Percentiles rank a stretch among this genome's conserved stretches.
Conservation (phyloP, 2,888 invertebrate species). For the Furcula furcula region DNA sequence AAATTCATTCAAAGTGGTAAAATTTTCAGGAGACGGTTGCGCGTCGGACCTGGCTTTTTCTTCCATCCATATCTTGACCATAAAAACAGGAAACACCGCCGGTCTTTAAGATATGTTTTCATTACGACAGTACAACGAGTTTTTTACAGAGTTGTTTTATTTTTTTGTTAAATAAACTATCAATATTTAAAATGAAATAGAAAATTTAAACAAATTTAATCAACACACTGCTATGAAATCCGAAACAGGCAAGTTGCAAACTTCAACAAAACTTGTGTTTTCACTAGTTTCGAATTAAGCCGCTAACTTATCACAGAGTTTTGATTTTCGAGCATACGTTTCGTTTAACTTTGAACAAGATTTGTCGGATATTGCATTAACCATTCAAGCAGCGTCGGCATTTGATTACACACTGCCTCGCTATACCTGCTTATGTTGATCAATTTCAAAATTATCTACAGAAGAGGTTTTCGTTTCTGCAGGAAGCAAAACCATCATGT, state of each 20-base stretch:
- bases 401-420: neutral
- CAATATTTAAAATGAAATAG: too few relatives aligned
- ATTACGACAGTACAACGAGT: too few relatives aligned
- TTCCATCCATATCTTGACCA: too few relatives aligned
- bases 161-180: too few relatives aligned
- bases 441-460: neutral
- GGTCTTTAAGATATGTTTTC: too few relatives aligned
- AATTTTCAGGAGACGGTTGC: too few relatives aligned
- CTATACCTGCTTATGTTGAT: neutral
- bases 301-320: conserved; percentile 42
- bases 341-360: conserved; percentile 24
- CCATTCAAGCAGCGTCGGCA: conserved; percentile 19
- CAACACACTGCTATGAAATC: conserved; percentile 20
- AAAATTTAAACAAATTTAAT: neutral
- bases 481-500: too few relatives aligned
- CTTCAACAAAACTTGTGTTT: conserved; percentile 33
- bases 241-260: conserved; percentile 15
- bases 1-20: too few relatives aligned
- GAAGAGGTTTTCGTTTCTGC: neutral
- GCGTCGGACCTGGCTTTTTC: too few relatives aligned
- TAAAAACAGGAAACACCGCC: too few relatives aligned
- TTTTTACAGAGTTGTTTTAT: too few relatives aligned
- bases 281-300: conserved; percentile 34
- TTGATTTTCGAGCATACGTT: conserved; percentile 25
- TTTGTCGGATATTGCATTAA: conserved; percentile 13